These are phyloP conservation scores for Callosobruchus maculatus DNA, from an alignment of 2,888 invertebrate species.

Conservation along the genomic window DNA sequence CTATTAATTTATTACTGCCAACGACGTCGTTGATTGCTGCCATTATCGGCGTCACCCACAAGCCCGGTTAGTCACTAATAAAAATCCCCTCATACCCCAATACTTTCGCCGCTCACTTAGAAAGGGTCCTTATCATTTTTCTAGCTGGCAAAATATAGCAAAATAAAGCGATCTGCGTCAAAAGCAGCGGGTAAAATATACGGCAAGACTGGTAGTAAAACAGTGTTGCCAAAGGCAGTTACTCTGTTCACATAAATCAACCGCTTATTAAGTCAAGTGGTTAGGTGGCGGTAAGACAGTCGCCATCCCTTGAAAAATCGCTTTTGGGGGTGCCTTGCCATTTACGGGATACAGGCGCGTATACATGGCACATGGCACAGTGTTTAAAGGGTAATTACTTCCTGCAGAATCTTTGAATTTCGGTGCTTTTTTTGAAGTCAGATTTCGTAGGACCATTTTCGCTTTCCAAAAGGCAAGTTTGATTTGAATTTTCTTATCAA, in stretches of 20 bases:
- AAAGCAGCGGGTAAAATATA: slow-evolving; percentile 23
- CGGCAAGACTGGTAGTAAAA: slow-evolving; percentile 39
- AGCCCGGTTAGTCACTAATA: not conserved
- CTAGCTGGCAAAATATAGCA: not conserved
- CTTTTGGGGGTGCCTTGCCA: not conserved
- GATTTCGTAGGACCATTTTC: too few relatives aligned
- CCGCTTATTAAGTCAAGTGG: slow-evolving; percentile 49
- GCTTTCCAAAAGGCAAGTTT: too few relatives aligned
- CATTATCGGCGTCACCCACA: too few relatives aligned
- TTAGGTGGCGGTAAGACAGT: slow-evolving; percentile 36
- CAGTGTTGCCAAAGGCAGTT: slow-evolving; percentile 46
- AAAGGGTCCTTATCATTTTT: not conserved
- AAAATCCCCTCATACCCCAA: not conserved
- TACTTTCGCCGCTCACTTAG: not conserved
- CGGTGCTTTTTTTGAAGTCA: too few relatives aligned
- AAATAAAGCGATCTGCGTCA: slow-evolving; percentile 4
- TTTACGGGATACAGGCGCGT: not conserved
- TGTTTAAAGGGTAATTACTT: not conserved
- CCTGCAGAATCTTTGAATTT: too few relatives aligned
- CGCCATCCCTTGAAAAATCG: slow-evolving; percentile 5
- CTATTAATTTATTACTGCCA: too few relatives aligned
- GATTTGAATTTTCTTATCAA: too few relatives aligned
- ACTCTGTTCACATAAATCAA: slow-evolving; percentile 48
- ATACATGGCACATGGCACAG: not conserved
- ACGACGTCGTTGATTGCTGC: too few relatives aligned